phyloP scores from a whole-genome alignment of 2,797 vertebrate species.

The Sorex maritimensis region DNA sequence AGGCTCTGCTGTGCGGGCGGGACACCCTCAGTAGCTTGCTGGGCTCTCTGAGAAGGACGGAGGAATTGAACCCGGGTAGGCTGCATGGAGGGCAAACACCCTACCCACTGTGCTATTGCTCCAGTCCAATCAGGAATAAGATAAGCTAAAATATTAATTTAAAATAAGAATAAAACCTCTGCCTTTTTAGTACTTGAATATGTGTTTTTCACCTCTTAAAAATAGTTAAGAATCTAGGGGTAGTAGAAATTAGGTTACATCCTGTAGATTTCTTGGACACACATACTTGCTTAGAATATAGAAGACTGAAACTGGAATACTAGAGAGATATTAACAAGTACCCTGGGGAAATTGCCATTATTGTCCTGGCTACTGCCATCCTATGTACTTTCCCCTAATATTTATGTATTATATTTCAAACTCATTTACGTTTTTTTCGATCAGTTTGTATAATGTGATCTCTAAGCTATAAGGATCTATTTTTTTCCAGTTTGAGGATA shows the following conservation, averaged over 20 bases:
- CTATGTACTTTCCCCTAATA: slow-evolving; percentile 67
- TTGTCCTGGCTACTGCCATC: slow-evolving; percentile 11
- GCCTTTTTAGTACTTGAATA: slow-evolving; percentile 48
- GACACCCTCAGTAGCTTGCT: too few species aligned
- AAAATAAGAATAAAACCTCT: slow-evolving; percentile 58
- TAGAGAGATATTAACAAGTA: slow-evolving; percentile 47
- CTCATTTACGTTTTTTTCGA: slow-evolving; percentile 45
- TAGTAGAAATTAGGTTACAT: slow-evolving; percentile 25
- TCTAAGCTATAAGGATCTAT: slow-evolving; percentile 1
- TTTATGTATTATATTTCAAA: slow-evolving; percentile 37
- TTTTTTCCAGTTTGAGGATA: background rate
- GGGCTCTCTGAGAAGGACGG: too few species aligned
- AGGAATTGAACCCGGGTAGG: too few species aligned
- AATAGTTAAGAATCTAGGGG: slow-evolving; percentile 44
- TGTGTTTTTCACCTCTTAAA: slow-evolving; percentile 42
- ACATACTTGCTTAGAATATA: slow-evolving; percentile 54
- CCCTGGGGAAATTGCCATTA: background rate
- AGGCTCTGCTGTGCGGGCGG: too few species aligned
- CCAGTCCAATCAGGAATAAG: slow-evolving; percentile 1
- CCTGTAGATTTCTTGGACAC: slow-evolving; percentile 36
- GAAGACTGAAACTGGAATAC: slow-evolving; percentile 37
- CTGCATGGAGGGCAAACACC: too few species aligned
- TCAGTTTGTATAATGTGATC: slow-evolving; percentile 28
- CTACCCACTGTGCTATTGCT: too few species aligned
- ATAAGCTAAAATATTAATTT: slow-evolving; percentile 43